Evolutionary conservation across 2,113 vertebrate species (phyloP), one percentile per base, ranked within the genome.

Genomic region (Chaetura pelagica): DNA sequence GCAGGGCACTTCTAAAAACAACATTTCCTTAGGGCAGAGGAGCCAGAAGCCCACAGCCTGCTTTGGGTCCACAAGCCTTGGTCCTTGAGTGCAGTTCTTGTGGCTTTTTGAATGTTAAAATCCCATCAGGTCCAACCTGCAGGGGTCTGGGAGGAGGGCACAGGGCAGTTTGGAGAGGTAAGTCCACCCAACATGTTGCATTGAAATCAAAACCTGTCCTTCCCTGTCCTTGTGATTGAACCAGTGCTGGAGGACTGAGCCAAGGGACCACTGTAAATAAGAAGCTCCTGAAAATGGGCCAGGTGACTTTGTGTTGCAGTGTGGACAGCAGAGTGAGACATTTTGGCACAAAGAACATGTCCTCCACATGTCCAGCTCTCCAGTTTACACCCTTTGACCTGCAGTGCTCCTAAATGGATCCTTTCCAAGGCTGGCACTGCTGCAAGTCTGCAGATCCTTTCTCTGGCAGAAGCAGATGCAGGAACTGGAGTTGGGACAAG

Each of bases 181-280:
- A 13, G 6, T 34, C 49, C 10, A 4, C 11, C 11, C 12, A 42
- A 23, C 0, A 0, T 15, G 6, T 21, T 55, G 18, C 0, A 0
- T 27, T 73, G 40, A 52, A 35, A 66, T 35, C 12, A 72, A 82
- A 59, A 32, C 7, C 23, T 64, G n/a, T 42, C 23, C 52, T 7
- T 67, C 46, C 32, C 23, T 51, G 52, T 52, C 3, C 0, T 32
- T 71, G 21, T 52, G 61, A 59, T 7, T 34, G 26, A 59, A 32
- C 7, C 20, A 51, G 10, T 11, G 32, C 27, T 58, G 48, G 58
- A 71, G 30, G 66, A 34, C 48, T 19, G 42, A 80, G 68, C 34
- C 6, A 15, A 73, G 29, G 30, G 13, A 1, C 7, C 7, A 2
- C 7, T 16, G 40, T 27, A 86, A 46, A 62, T 0, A 29, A 5